These are phyloP conservation scores for Solenopsis invicta DNA, from an alignment of 1,140 invertebrate genomes.

Conservation along the genomic window DNA sequence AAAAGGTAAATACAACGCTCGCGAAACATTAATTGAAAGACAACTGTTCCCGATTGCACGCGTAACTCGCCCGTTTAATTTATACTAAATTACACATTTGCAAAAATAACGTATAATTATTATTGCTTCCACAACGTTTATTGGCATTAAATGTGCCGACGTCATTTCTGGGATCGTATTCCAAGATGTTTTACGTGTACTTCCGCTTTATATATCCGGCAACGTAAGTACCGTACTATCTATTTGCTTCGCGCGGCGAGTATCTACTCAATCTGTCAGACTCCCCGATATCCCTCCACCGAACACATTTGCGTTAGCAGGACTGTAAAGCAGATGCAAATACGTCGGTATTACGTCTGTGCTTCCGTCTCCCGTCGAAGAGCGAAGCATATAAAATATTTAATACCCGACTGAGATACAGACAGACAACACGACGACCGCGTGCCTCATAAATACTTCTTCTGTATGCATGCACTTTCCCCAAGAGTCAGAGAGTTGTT, in stretches of 20 bases:
- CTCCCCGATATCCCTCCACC: conserved; percentile 48
- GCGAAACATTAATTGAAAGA: not conserved
- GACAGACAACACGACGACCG: conserved; percentile 40
- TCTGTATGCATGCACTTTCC: not conserved
- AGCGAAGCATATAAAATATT: conserved; percentile 62
- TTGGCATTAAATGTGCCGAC: conserved; percentile 25
- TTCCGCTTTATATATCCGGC: conserved; percentile 45
- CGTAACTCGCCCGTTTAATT: not conserved
- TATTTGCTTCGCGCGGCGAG: conserved; percentile 53
- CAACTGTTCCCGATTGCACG: not conserved
- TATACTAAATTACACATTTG: not conserved
- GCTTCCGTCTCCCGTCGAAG: conserved; percentile 57
- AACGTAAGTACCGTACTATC: conserved; percentile 22
- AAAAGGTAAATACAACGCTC: not conserved
- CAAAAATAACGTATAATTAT: not conserved
- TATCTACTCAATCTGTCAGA: conserved; percentile 70
- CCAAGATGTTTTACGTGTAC: conserved; percentile 46
- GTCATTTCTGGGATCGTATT: conserved; percentile 22
- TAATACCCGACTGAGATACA: conserved; percentile 48
- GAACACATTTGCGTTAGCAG: conserved; percentile 58
- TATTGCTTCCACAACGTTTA: not conserved
- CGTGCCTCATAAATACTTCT: conserved; percentile 51
- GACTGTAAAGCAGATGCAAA: conserved; percentile 64
- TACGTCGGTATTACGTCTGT: conserved; percentile 51
- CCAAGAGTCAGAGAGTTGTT: not conserved